A percentile compares a stretch with the other conserved stretches of the same genome.
phyloP scores from a whole-genome alignment of 2,888 invertebrate genomes.

The Chrysodeixis includens region DNA sequence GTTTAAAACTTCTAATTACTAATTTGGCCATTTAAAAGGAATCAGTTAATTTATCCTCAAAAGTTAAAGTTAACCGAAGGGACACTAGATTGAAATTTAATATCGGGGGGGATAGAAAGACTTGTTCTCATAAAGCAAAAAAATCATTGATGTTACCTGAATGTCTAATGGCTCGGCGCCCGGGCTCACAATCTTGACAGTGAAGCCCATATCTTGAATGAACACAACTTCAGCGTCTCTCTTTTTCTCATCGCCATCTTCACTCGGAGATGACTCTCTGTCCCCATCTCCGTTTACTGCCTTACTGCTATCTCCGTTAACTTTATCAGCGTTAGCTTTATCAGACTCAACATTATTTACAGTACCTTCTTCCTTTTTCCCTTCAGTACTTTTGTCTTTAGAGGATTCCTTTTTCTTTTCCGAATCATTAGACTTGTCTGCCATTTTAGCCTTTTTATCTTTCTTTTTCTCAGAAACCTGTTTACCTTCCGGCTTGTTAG shows the following conservation, averaged over 20 bases:
- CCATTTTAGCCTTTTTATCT: conserved; percentile 74
- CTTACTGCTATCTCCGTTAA: conserved; percentile 74
- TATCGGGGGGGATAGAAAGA: too few species aligned
- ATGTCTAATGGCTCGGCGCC: conserved; percentile 97
- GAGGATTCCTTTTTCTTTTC: conserved; percentile 74
- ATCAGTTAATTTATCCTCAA: too few species aligned
- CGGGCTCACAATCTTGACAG: conserved; percentile 97
- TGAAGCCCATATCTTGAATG: conserved; percentile 97
- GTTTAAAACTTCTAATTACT: neutral
- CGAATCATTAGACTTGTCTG: conserved; percentile 72
- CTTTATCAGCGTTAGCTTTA: conserved; percentile 61
- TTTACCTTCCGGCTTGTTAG: conserved; percentile 73
- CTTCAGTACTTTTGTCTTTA: conserved; percentile 67
- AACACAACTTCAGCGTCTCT: conserved; percentile 95
- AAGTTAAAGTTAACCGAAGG: too few species aligned
- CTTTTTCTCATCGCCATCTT: conserved; percentile 89
- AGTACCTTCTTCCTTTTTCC: conserved; percentile 68
- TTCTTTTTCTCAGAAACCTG: conserved; percentile 77
- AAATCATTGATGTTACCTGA: conserved; percentile 89
- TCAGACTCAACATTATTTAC: conserved; percentile 63
- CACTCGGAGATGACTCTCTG: conserved; percentile 83
- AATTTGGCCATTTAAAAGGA: neutral
- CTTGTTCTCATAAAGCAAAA: too few species aligned
- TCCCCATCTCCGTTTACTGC: conserved; percentile 82
- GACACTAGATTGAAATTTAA: too few species aligned